Evolutionary conservation across 92 coral and sea anemone genomes (phyloP), one percentile per base, ranked within the genome.

Genomic region (Bergia puertoricense): DNA sequence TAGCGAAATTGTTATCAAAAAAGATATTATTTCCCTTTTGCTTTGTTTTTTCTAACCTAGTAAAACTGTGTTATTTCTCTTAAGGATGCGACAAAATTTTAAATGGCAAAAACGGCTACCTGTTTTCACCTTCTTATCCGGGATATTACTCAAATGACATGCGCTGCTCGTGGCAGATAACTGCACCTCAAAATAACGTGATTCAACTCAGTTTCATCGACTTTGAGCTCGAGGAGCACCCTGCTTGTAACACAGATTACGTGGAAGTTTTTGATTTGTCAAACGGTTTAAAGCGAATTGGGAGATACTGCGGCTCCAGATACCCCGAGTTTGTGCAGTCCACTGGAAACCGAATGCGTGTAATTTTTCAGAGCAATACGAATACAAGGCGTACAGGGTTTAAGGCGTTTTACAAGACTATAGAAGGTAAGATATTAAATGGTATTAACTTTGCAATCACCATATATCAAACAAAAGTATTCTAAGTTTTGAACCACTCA

Each of bases 181-280:
- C 77, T 8, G 77, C 77, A 7, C 77, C 77, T 8, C 18, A 4
- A 15, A 40, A 40, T 73, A 43, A 73, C 77, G 77, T 73, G 77
- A 73, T 73, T 73, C 77, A 18, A 37, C 77, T 73, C 4, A 15
- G 15, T 5, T 73, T 73, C 42, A 14, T 73, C 43, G 77, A 73
- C 77, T 73, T 73, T 73, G 77, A 30, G 8, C 42, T 73, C 42
- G 77, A 73, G 77, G 77, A 73, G 42, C 77, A 73, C 9, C 42
- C 45, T 36, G 77, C 77, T 36, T 73, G 77, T 13, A 40, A 40
- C 8, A 37, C 39, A 36, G 77, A 73, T 37, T 40, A 73, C 37
- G 77, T 73, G 16, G 16, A 40, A 37, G 77, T 73, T 37, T 73
- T 8, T 73, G 42, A 73, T 36, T 73, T 23, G 42, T 2, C 5